A percentile compares a stretch with the other conserved stretches of the same genome.
phyloP scores from a whole-genome alignment of 2,113 vertebrate species.

The Caranx ignobilis region DNA sequence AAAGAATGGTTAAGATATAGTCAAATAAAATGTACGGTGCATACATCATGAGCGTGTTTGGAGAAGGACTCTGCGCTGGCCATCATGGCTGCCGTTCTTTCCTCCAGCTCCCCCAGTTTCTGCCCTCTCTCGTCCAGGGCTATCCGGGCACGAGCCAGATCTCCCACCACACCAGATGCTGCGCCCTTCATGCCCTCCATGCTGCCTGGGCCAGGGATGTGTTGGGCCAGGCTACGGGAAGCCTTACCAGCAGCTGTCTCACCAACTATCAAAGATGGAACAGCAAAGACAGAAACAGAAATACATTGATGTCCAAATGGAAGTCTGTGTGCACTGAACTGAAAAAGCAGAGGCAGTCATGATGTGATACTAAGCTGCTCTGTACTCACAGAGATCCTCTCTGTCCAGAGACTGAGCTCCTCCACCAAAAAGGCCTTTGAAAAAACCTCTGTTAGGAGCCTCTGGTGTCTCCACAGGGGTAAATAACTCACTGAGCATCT shows the following conservation, averaged over 20 bases:
- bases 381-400: slow-evolving; percentile 96
- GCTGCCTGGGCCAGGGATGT: slow-evolving; percentile 95
- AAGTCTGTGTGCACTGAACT: not conserved
- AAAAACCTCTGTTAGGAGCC: slow-evolving; percentile 98
- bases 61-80: slow-evolving; percentile 97
- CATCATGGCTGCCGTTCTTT: slow-evolving; percentile 97
- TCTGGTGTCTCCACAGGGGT: slow-evolving; percentile 98
- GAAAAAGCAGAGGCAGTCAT: not conserved
- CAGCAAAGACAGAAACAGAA: not conserved
- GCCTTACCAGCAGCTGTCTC: slow-evolving; percentile 95
- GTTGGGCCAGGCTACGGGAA: slow-evolving; percentile 95
- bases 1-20: not conserved
- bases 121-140: slow-evolving; percentile 98
- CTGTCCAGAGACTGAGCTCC: slow-evolving; percentile 96
- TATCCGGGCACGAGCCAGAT: slow-evolving; percentile 93
- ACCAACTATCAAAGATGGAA: slow-evolving; percentile 85
- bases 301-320: not conserved
- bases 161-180: slow-evolving; percentile 94
- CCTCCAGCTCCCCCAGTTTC: slow-evolving; percentile 95
- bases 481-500: slow-evolving; percentile 98
- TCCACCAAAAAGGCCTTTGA: slow-evolving; percentile 98
- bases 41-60: slow-evolving; percentile 96
- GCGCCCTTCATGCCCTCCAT: slow-evolving; percentile 98
- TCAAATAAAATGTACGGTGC: not conserved
- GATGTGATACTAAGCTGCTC: not conserved